Percentiles rank a stretch among this genome's conserved stretches.
phyloP scores from a whole-genome alignment of 2,113 vertebrate species.

The Condylura cristata region DNA sequence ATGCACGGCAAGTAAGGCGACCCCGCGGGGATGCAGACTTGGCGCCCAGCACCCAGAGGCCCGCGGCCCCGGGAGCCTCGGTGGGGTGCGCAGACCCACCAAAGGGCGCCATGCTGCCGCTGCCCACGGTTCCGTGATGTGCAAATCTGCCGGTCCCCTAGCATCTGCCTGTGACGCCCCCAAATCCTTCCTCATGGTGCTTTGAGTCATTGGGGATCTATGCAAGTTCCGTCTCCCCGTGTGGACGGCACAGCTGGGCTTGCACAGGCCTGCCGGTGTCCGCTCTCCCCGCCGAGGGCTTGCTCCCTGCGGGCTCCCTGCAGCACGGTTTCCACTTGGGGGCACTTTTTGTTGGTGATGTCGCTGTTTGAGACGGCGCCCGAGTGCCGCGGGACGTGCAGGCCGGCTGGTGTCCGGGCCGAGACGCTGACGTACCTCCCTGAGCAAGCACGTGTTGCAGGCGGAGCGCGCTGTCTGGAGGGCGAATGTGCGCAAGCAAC shows the following conservation, averaged over 20 bases:
- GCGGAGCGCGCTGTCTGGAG: too few species aligned
- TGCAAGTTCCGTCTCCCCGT: not conserved
- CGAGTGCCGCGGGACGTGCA: accelerated
- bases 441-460: not conserved
- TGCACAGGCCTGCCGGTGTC: not conserved
- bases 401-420: not conserved
- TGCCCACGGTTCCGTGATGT: not conserved
- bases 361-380: not conserved
- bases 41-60: accelerated
- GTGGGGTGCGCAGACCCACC: not conserved
- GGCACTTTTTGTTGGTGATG: not conserved
- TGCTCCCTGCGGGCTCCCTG: not conserved
- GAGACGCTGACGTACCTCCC: not conserved
- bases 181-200: not conserved
- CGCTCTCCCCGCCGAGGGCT: not conserved
- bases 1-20: not conserved
- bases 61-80: accelerated
- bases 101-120: too few species aligned
- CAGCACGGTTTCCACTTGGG: accelerated
- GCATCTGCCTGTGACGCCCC: not conserved
- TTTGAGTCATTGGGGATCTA: accelerated
- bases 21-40: not conserved
- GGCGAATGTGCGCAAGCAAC: too few species aligned
- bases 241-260: accelerated
- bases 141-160: not conserved